Base-by-base conservation (phyloP, 2,113 vertebrate genomes). In the Syngnathus typhle region DNA sequence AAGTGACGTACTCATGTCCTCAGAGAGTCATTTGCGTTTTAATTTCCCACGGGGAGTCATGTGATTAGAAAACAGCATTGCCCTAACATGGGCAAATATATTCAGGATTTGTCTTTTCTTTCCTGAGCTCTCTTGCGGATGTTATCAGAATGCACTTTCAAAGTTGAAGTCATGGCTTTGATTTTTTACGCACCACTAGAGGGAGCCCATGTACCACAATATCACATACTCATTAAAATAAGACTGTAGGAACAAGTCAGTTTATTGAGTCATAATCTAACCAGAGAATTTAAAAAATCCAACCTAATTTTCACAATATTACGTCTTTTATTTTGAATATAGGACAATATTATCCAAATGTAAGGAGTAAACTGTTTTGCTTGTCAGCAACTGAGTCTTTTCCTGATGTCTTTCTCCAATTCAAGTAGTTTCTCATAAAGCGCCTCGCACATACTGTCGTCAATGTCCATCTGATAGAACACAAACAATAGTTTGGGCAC, bases 401-500 rank as follows among this genome's bases (percentile, higher is more conserved):
- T 73, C 67, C 86, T 77, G 39, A 88, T 67, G 58, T n/a, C 67
- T 71, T 68, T 90, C 76, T 96, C 94, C 70, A 97, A 89, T 37
- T 94, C 88, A 66, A 94, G 65, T 67, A 96, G 88, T 70, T 91
- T 90, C 54, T 89, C 76, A 74, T 92, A 96, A 23, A 96, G 69
- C 13, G 75, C 82, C 52, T 93, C 92, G 0, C 93, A 91, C 55
- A 67, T 91, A 56, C 85, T 86, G 69, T 93, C 93, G 70, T 95
- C 87, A 41, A 97, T 66, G 61, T 95, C 93, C 87, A 98, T 92
- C 95, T 98, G 70, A 75, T 78, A 86, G 5, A 76, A 72, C 12
- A 74, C 43, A 77, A 59, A 44, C 4, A 64, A 32, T 32, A 32
- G 2, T 32, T 32, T 32, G 27, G 27, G 3, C 27, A 32, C 27